Percentiles rank a stretch among this genome's conserved stretches.
These are phyloP conservation scores for Drosophila leonis DNA, from an alignment of 2,888 invertebrate genomes.

Conservation along the genomic window DNA sequence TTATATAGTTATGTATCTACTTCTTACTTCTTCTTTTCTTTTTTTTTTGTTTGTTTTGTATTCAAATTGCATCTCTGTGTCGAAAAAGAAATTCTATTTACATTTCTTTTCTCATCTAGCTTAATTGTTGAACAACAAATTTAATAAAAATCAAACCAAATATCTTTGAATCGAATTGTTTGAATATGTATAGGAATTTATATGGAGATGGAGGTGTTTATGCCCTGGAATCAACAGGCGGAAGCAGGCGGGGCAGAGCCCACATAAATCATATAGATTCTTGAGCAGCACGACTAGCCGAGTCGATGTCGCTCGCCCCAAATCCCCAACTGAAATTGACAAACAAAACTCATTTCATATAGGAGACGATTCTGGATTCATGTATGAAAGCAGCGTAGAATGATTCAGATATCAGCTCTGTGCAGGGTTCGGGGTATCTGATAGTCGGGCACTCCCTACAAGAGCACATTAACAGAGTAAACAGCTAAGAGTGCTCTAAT, in stretches of 20 bases:
- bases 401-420: too few relatives aligned
- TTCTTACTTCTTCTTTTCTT: not conserved
- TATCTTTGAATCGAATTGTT: not conserved
- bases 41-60: not conserved
- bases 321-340: too few relatives aligned
- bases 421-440: too few relatives aligned
- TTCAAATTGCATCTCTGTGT: constrained; percentile 7
- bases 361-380: too few relatives aligned
- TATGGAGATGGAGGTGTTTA: too few relatives aligned
- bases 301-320: too few relatives aligned
- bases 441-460: too few relatives aligned
- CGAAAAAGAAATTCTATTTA: not conserved
- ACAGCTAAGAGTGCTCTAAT: too few relatives aligned
- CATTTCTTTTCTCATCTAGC: constrained; percentile 16
- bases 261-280: not conserved
- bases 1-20: not conserved
- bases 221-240: not conserved
- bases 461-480: too few relatives aligned
- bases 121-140: constrained; percentile 37
- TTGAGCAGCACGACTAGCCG: not conserved
- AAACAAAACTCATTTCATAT: too few relatives aligned
- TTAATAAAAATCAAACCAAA: constrained; percentile 47
- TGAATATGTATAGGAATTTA: not conserved
- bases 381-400: too few relatives aligned
- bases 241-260: not conserved